Conservation (phyloP, 2,888 invertebrate species). For the Epinotia nisella region DNA sequence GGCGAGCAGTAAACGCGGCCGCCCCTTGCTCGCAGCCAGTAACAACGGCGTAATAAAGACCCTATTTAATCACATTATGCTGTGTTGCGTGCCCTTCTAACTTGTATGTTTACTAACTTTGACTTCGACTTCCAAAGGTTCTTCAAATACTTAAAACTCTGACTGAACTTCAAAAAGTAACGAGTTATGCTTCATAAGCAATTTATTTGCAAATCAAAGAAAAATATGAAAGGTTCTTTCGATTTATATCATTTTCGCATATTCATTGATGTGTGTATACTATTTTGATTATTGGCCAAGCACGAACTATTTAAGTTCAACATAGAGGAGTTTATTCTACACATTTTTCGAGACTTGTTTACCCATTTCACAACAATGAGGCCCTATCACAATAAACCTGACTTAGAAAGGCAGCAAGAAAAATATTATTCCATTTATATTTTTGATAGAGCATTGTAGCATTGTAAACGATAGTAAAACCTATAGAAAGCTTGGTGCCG, state of each 20-base stretch:
- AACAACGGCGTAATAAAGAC: constrained; percentile 25
- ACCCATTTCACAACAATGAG: constrained; percentile 24
- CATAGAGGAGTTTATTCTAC: background rate
- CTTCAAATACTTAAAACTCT: constrained; percentile 14
- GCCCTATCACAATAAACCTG: background rate
- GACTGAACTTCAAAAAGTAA: background rate
- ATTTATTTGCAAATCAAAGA: constrained; percentile 5
- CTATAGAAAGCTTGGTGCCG: constrained; percentile 12
- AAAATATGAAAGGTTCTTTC: constrained; percentile 6
- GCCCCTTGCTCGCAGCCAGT: constrained; percentile 21
- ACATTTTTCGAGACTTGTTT: background rate
- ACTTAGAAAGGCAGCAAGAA: constrained; percentile 12
- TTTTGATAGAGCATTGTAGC: constrained; percentile 23
- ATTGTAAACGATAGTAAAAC: constrained; percentile 19
- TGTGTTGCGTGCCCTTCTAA: constrained; percentile 20
- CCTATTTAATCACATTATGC: constrained; percentile 38
- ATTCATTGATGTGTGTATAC: background rate
- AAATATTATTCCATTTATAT: constrained; percentile 25
- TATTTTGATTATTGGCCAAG: too few species aligned
- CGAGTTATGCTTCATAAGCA: constrained; percentile 16
- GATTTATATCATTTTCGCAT: background rate
- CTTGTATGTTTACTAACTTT: constrained; percentile 12
- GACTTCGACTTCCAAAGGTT: constrained; percentile 14
- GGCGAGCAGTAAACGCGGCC: constrained; percentile 29
- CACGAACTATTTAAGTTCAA: background rate